Percentiles rank a stretch among this genome's conserved stretches.
Evolutionary conservation across 2,888 invertebrate genomes (phyloP).

Genomic region (Ectobius pallidus): DNA sequence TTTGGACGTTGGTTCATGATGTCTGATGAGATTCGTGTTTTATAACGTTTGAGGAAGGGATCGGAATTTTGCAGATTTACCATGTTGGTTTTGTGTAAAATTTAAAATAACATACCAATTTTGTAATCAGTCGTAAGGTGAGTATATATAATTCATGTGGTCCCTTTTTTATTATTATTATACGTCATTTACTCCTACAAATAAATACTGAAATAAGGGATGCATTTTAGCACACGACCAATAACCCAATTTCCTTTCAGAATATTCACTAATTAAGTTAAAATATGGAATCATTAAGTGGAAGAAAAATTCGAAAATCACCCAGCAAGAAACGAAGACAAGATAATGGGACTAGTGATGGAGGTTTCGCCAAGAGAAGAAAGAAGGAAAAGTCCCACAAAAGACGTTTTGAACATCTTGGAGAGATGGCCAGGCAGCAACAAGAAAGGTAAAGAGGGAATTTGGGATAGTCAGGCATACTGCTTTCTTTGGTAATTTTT

Average conservation of each 20-base stretch:
- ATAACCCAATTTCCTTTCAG: conserved; percentile 11
- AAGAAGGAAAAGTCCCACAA: neutral
- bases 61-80: too few relatives aligned
- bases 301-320: neutral
- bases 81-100: too few relatives aligned
- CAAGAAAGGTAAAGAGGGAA: conserved; percentile 15
- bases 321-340: neutral
- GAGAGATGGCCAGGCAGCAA: conserved; percentile 17
- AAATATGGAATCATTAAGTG: neutral
- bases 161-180: too few relatives aligned
- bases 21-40: too few relatives aligned
- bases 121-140: too few relatives aligned
- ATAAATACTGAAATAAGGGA: too few relatives aligned
- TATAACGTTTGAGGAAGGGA: too few relatives aligned
- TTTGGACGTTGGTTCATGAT: too few relatives aligned
- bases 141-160: too few relatives aligned
- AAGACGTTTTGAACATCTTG: neutral
- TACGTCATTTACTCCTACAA: too few relatives aligned
- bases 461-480: neutral
- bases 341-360: neutral
- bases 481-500: neutral
- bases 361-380: neutral
- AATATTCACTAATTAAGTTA: neutral
- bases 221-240: too few relatives aligned
- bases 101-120: too few relatives aligned